Base-by-base conservation (phyloP, 1,140 invertebrate genomes). In the Babylonia areolata region DNA sequence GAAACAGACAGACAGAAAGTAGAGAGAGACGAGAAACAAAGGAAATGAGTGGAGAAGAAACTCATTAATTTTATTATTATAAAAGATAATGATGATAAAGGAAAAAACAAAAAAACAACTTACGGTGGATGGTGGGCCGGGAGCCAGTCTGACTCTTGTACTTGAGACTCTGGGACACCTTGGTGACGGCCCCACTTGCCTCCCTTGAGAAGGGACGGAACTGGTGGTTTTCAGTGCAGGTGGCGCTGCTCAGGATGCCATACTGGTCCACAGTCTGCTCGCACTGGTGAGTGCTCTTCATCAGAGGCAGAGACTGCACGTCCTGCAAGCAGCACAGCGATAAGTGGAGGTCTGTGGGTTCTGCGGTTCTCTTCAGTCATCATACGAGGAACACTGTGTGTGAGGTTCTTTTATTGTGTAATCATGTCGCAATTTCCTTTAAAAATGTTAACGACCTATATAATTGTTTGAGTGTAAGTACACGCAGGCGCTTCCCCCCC, bases 161-260 rank as follows among this genome's bases (percentile, higher is more conserved):
- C 33, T 84, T 73, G 71, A 98, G 93, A 80, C 95, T 95, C 91
- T 97, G 96, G 37, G 93, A 93, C 1, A 96, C 95, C 0, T 94
- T 95, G 1, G 97, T 96, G 84, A 95, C 95, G 0, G 96, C 97
- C 20, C 97, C 97, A 86, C 96, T 97, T 0, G 96, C 96, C 71
- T 95, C 96, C 37, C 96, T 96, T 54, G 96, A 96, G 91, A 98
- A 97, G 0, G 97, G 97, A 88, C 97, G 96, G 78, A 98, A 95
- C 11, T 96, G 92, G 93, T 98, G 97, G 2, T 95, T 93, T 93
- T 99, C 98, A 3, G 93, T 93, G 92, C 98, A 99, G 5, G 92
- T 95, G 0, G 97, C 96, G 28, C 94, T 95, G 33, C 96, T 96
- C 88, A 98, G 96, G 17, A 98, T 95, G 84, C 96, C 96, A 33